Evolutionary conservation across 2,797 vertebrate species (phyloP).

Genomic region (Fratercula arctica): DNA sequence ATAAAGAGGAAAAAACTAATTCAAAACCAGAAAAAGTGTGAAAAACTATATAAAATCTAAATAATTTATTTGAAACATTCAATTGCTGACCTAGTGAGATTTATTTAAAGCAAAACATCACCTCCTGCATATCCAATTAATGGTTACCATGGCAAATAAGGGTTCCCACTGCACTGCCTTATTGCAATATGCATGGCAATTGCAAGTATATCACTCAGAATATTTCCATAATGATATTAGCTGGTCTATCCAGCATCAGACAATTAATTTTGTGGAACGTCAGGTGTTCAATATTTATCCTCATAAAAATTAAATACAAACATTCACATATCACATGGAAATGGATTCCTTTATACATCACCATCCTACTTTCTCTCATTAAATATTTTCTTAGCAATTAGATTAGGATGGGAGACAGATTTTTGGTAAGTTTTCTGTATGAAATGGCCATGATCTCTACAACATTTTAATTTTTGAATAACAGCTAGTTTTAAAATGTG

Average conservation of each 20-base stretch:
- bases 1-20: background rate
- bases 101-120: slow-evolving; percentile 54
- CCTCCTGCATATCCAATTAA: slow-evolving; percentile 55
- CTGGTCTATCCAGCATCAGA: background rate
- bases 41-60: background rate
- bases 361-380: background rate
- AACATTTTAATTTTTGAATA: background rate
- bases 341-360: background rate
- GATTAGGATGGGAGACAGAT: background rate
- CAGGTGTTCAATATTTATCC: slow-evolving; percentile 25
- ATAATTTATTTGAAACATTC: slow-evolving; percentile 2
- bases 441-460: background rate
- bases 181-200: slow-evolving; percentile 33
- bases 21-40: background rate
- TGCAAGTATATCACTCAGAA: slow-evolving; percentile 34
- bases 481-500: background rate
- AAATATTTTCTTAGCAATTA: slow-evolving; percentile 2
- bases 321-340: background rate
- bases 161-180: background rate
- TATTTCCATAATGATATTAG: slow-evolving; percentile 58
- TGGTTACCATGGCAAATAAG: slow-evolving; percentile 58
- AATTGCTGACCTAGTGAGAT: slow-evolving; percentile 38
- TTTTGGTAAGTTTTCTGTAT: background rate
- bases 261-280: slow-evolving; percentile 39
- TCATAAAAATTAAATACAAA: slow-evolving; percentile 47